Base-by-base conservation (phyloP, 2,113 vertebrate genomes). In the Rhinopomastus cyanomelas region DNA sequence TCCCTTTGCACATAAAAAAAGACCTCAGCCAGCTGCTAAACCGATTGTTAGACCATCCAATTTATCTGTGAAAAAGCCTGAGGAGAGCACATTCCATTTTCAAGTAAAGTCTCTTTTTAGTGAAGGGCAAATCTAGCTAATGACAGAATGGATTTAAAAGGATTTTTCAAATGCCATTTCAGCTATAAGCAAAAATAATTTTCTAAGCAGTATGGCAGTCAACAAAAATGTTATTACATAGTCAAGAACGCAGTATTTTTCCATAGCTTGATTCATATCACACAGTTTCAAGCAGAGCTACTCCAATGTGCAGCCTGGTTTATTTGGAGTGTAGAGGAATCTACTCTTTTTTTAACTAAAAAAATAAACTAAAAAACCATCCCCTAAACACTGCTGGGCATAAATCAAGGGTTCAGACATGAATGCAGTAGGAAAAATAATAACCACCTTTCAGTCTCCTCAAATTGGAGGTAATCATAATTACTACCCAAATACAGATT, bases 61-160 rank as follows among this genome's bases (percentile, higher is more conserved):
- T 65, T 80, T 30, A 89, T 55, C 74, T 88, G 37, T 68, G 30
- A 77, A 84, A 78, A 82, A 85, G 55, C 25, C 29, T 37, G 87
- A 29, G 49, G 46, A 93, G 29, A 87, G 56, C 65, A 80, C 26
- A 48, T 81, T 23, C 26, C n/a, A 26, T 66, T 72, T 88, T 80
- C n/a, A 81, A 59, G n/a, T 62, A 21, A 60, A 84, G 29, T 55
- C 46, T 75, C 62, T 42, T 68, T 91, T 88, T 72, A 92, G 93
- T 84, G 66, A 88, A 88, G 62, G 79, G 86, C 81, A 93, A 88
- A 90, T 75, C 88, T 72, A 92, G 78, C 72, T 92, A 76, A 48
- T 59, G 83, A 79, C 13, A 88, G 26, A 75, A 90, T 14, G 11
- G 16, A 65, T 60, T 82, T 78, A 11, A 81, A 89, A 94, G 56